Evolutionary conservation across 2,113 vertebrate genomes (phyloP).

Genomic region (Hippocampus barbouri): DNA sequence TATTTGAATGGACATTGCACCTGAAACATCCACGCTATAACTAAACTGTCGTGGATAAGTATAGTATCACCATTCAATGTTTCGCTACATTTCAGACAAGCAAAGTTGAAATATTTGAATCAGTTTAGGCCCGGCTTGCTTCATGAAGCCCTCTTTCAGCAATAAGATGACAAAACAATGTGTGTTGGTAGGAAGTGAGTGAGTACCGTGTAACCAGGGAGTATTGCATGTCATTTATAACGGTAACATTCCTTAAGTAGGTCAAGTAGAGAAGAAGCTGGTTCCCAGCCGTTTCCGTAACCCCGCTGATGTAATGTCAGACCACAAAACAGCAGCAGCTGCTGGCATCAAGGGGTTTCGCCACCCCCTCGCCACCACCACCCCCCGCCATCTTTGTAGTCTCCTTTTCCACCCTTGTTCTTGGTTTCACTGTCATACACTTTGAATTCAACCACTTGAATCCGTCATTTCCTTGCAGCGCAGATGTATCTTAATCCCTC

Average conservation of each 20-base stretch:
- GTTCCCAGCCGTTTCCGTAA: slow-evolving; percentile 63
- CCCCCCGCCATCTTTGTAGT: neutral
- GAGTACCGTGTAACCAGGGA: slow-evolving; percentile 51
- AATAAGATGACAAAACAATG: slow-evolving; percentile 52
- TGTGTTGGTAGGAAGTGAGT: slow-evolving; percentile 51
- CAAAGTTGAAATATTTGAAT: neutral
- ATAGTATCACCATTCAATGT: too few relatives aligned
- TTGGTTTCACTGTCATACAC: slow-evolving; percentile 12
- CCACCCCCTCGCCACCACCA: slow-evolving; percentile 23
- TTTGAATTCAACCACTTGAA: neutral
- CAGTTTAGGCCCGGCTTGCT: slow-evolving; percentile 25
- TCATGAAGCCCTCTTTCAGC: slow-evolving; percentile 48
- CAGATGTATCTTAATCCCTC: neutral
- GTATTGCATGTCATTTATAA: slow-evolving; percentile 57
- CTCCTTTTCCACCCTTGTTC: neutral
- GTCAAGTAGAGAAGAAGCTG: slow-evolving; percentile 56
- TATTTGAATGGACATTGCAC: neutral
- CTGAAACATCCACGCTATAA: neutral
- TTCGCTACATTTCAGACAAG: neutral
- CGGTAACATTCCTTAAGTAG: slow-evolving; percentile 68
- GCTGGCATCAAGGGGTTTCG: slow-evolving; percentile 50
- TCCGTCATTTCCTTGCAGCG: slow-evolving; percentile 4
- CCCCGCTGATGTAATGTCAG: slow-evolving; percentile 67
- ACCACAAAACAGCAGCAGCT: slow-evolving; percentile 68
- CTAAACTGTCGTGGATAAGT: too few relatives aligned